Evolutionary conservation across 2,113 vertebrate species (phyloP).

Genomic region (Colius striatus): DNA sequence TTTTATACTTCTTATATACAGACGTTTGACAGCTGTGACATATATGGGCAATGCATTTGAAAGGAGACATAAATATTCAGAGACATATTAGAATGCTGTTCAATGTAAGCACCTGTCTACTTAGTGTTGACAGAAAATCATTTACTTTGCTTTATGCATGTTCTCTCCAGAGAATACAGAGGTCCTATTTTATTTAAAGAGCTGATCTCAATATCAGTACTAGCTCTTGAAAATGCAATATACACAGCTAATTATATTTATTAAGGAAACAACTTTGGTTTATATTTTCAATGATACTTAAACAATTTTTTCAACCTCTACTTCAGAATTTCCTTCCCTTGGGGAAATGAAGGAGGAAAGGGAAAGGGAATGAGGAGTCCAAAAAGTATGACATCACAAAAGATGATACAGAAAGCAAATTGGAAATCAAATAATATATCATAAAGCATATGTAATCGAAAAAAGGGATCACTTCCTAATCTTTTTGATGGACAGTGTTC

Average conservation of each 20-base stretch:
- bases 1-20: slow-evolving; percentile 88
- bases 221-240: slow-evolving; percentile 74
- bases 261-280: slow-evolving; percentile 76
- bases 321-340: slow-evolving; percentile 56
- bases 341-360: not conserved
- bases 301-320: slow-evolving; percentile 70
- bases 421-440: not conserved
- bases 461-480: not conserved
- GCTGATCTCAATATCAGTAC: slow-evolving; percentile 76
- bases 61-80: slow-evolving; percentile 97
- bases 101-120: slow-evolving; percentile 97
- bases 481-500: not conserved
- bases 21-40: slow-evolving; percentile 94
- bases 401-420: not conserved
- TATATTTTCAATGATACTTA: slow-evolving; percentile 76
- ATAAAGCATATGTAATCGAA: not conserved
- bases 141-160: slow-evolving; percentile 93
- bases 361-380: not conserved
- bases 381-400: slow-evolving; percentile 1
- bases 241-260: slow-evolving; percentile 81
- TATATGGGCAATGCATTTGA: slow-evolving; percentile 93
- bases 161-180: slow-evolving; percentile 84
- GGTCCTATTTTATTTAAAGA: slow-evolving; percentile 93
- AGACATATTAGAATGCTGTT: slow-evolving; percentile 95
- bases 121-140: slow-evolving; percentile 96